Evolutionary conservation across 2,888 invertebrate species (phyloP).

Genomic region (Ennomos erosarius): DNA sequence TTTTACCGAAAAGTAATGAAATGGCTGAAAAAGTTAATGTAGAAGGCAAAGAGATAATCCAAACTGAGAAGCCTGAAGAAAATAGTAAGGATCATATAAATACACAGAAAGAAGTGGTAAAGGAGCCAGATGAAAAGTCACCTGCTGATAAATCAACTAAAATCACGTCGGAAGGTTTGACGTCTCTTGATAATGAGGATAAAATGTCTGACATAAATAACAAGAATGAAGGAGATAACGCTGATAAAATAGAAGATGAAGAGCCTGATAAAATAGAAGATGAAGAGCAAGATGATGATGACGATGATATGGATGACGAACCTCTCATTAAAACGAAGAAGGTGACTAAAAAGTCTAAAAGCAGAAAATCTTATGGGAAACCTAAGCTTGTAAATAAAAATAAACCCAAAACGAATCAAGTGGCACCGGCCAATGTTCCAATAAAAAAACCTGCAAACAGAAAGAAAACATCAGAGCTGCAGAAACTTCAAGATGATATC

Average conservation of each 20-base stretch:
- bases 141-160: constrained; percentile 5
- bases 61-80: background rate
- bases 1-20: background rate
- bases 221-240: constrained; percentile 3
- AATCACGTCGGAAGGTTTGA: background rate
- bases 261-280: constrained; percentile 9
- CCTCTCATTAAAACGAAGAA: constrained; percentile 7
- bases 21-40: background rate
- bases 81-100: background rate
- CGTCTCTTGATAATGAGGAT: constrained; percentile 3
- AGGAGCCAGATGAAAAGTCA: constrained; percentile 5
- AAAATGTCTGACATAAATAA: background rate
- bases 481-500: constrained; percentile 88
- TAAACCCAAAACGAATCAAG: background rate
- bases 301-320: constrained; percentile 13
- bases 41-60: background rate
- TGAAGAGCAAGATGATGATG: constrained; percentile 24
- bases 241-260: too few species aligned
- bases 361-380: constrained; percentile 9
- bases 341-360: constrained; percentile 15
- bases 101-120: background rate
- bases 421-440: constrained; percentile 2
- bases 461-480: constrained; percentile 80
- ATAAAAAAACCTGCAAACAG: constrained; percentile 4
- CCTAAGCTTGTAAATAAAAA: constrained; percentile 24